Evolutionary conservation across 2,888 invertebrate species (phyloP), one percentile per base, ranked within the genome.

Genomic region (Leucoptera coffeella): DNA sequence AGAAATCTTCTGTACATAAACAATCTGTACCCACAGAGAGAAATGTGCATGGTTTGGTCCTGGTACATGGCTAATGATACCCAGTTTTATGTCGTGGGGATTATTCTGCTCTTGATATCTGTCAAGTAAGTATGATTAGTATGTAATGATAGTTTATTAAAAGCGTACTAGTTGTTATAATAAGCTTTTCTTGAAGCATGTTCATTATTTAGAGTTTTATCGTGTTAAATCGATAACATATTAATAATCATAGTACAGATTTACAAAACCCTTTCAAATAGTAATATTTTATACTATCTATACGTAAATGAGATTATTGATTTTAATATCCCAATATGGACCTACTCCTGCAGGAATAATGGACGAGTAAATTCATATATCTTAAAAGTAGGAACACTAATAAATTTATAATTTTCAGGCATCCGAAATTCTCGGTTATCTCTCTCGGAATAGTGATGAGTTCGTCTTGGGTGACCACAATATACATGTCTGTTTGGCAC

Each of bases 51-150:
- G 82, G 72, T 82, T 30, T 86, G 85, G 85, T 82, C 82, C 24
- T 86, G 85, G 85, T 86, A 86, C 40, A 79, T 86, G 73, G 82
- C 85, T 6, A 85, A 85, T 40, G 85, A 85, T 43, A 84, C 82
- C 31, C 85, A 85, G 50, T 85, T 85, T 50, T 85, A 83, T 46
- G 67, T 81, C 4, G 69, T 85, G 37, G 81, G 82, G 13, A 73
- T 78, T 11, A 54, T 82, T 30, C 46, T 85, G 15, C 53, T 85
- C 17, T 55, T 82, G 14, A 58, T 84, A 23, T 80, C 80, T 28
- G 75, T 77, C 14, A 81, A 80, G 85, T 85, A 51, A 73, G 74
- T 57, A 30, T 1, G 5, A 14, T 11, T 23, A 3, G 5, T 23
- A 12, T 11, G 17, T 17, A n/a, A n/a, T n/a, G n/a, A n/a, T n/a